Base-by-base conservation (phyloP, 2,888 invertebrate species). In the Acheta domesticus region DNA sequence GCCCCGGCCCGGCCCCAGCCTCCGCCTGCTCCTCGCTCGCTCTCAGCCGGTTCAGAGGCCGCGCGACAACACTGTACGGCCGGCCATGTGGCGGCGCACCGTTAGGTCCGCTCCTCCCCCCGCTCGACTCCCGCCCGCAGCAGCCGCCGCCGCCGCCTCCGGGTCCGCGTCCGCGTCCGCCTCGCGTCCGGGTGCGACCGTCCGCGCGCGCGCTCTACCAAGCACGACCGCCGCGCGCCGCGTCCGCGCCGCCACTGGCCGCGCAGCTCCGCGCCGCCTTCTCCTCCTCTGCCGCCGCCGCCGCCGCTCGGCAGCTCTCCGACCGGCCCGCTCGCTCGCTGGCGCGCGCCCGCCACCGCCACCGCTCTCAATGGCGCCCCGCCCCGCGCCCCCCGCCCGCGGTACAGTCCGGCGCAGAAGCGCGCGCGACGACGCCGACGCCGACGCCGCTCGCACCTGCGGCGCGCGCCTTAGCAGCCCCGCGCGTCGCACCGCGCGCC, bases 21-120 rank as follows among this genome's bases (percentile, higher is more conserved):
- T 86, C 89, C 86, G n/a, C n/a, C n/a, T n/a, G n/a, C n/a, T 86
- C 89, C 85, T 86, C 89, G 84, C 80, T 85, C 85, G 49, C 85
- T 84, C 62, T 74, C 74, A 21, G n/a, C 75, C 21, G 23, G 75
- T 75, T 21, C 75, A 75, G 23, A 14, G 75, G n/a, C 75, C 23
- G 62, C 89, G 86, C 81, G 88, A 48, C 76, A 48, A 76, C 48
- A 76, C 21, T 76, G 76, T n/a, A 48, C 76, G 48, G 76, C 1
- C 49, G n/a, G 48, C 76, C 87, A 87, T 82, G 86, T 85, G 81
- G 85, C 84, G 81, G 87, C 87, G 86, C 86, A 84, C 14, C 86
- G 86, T 79, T 86, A 85, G 83, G n/a, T n/a, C n/a, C n/a, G n/a
- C n/a, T n/a, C n/a, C n/a, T n/a, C n/a, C 36, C 36, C 87, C 86